Conservation (phyloP, 2,797 vertebrate species). For the Pseudochirops corinnae region DNA sequence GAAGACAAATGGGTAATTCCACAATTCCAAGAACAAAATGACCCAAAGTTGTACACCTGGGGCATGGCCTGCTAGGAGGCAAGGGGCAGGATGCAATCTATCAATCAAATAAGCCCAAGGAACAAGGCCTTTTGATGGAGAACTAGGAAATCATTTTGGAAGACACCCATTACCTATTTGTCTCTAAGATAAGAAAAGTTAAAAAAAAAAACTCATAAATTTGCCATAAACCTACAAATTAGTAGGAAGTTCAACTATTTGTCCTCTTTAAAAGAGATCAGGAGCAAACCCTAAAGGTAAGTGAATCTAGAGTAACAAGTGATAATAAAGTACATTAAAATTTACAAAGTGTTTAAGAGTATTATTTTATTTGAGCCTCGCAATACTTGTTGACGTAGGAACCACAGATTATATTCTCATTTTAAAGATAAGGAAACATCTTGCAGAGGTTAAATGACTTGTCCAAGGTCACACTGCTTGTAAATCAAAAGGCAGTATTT, state of each 20-base stretch:
- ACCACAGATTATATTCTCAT: not conserved
- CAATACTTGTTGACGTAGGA: not conserved
- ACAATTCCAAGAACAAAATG: not conserved
- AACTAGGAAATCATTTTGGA: slow-evolving; percentile 17
- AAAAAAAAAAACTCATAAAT: not conserved
- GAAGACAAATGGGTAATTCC: slow-evolving; percentile 6
- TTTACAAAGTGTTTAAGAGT: not conserved
- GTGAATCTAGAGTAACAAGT: not conserved
- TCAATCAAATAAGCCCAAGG: slow-evolving; percentile 6
- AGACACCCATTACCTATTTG: not conserved
- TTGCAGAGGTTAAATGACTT: not conserved
- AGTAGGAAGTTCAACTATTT: not conserved
- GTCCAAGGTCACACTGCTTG: not conserved
- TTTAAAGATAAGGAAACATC: not conserved
- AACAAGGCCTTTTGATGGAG: slow-evolving; percentile 9
- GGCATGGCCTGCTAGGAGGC: not conserved
- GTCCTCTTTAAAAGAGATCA: not conserved
- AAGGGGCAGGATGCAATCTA: slow-evolving; percentile 13
- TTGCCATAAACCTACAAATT: not conserved
- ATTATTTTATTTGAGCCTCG: not conserved
- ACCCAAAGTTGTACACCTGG: not conserved
- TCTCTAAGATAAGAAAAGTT: not conserved
- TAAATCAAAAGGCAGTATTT: not conserved
- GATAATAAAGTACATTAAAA: not conserved
- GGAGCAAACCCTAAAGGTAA: not conserved